These are phyloP conservation scores for Brachyhypopomus gauderio DNA, from an alignment of 2,113 vertebrate species.

Conservation along the genomic window DNA sequence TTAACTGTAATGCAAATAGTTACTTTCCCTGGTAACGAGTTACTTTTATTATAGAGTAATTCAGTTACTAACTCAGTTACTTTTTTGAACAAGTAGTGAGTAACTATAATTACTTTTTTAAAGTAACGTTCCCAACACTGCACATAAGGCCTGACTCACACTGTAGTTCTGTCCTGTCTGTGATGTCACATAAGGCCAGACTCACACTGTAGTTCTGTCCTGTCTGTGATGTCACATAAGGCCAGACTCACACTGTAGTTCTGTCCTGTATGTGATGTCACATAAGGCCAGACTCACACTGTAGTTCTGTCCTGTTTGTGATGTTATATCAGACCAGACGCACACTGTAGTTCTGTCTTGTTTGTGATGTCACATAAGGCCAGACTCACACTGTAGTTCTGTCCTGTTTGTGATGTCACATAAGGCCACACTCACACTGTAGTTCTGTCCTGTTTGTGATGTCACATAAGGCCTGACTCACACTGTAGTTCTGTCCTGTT, in stretches of 20 bases:
- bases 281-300: no score
- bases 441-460: slow-evolving; percentile 53
- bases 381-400: slow-evolving; percentile 48
- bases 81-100: no score
- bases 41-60: no score
- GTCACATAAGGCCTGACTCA: slow-evolving; percentile 58
- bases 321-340: slow-evolving; percentile 57
- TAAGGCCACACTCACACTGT: no score
- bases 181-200: slow-evolving; percentile 59
- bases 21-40: no score
- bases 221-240: slow-evolving; percentile 60
- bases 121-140: no score
- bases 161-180: slow-evolving; percentile 40
- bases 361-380: slow-evolving; percentile 60
- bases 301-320: slow-evolving; percentile 48
- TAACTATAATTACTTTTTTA: no score
- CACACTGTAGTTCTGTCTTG: slow-evolving; percentile 50
- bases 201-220: slow-evolving; percentile 49
- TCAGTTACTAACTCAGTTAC: no score
- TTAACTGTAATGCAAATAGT: no score
- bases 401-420: no score
- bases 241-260: slow-evolving; percentile 52
- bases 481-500: slow-evolving; percentile 52
- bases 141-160: no score
- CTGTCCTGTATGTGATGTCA: no score